These are phyloP conservation scores for Chydorus sphaericus DNA, from an alignment of 2,888 invertebrate species.

Conservation along the genomic window DNA sequence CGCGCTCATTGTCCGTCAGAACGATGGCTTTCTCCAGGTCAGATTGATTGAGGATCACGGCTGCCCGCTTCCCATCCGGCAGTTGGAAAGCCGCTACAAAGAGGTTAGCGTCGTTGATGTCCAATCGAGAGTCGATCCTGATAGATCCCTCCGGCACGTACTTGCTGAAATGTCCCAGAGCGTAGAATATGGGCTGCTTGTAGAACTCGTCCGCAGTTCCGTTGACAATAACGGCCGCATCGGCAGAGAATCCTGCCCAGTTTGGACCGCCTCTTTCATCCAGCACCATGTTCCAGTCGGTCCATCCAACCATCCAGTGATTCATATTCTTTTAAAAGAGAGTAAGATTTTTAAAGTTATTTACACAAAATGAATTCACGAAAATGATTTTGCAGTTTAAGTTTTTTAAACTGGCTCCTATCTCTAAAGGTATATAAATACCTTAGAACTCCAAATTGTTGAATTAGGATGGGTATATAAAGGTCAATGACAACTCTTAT, in stretches of 20 bases:
- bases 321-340: no score
- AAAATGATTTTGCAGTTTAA: no score
- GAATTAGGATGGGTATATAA: no score
- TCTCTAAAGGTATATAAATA: no score
- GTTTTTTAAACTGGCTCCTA: no score
- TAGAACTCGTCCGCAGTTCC: conserved; percentile 29
- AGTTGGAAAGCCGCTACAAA: conserved; percentile 36
- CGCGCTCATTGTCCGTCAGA: not conserved
- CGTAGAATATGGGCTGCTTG: conserved; percentile 41
- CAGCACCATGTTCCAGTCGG: conserved; percentile 79
- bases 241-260: conserved; percentile 61
- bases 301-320: conserved; percentile 65
- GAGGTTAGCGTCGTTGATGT: conserved; percentile 22
- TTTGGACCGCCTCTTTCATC: conserved; percentile 63
- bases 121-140: conserved; percentile 5
- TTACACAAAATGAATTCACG: no score
- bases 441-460: no score
- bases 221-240: conserved; percentile 59
- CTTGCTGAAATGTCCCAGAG: conserved; percentile 36
- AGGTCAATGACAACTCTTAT: no score
- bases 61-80: conserved; percentile 35
- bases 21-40: not conserved
- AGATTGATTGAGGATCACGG: conserved; percentile 37
- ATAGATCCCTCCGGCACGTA: conserved; percentile 23
- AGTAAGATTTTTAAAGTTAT: no score